Base-by-base conservation (phyloP, 2,797 vertebrate species). In the Brachyrhaphis roseni region DNA sequence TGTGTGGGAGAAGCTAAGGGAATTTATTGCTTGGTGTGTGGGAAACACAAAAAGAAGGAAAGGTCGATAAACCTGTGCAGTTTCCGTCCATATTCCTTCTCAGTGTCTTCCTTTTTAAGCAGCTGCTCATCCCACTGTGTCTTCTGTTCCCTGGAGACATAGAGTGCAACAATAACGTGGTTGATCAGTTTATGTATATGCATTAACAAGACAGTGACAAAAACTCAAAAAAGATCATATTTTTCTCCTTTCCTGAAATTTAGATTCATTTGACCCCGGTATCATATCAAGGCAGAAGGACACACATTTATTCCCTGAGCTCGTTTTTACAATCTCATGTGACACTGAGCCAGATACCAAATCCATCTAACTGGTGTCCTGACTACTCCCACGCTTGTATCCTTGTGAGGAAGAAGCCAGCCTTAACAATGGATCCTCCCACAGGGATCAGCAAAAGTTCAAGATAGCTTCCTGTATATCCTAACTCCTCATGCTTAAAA, bases 371-470 rank as follows among this genome's bases (percentile, higher is more conserved):
- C 82, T 82, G 80, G 75, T 89, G 34, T 74, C 81, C 83, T 85
- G 83, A 71, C 49, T 45, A 80, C 84, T 84, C 86, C 76, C 84
- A 89, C 46, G 66, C 84, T 74, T 80, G 11, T 78, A 87, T 84
- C 78, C 89, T 78, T 28, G 43, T 53, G 76, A 81, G 77, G 78
- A 89, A 84, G 78, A 87, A 80, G 74, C 75, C 66, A 76, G 73
- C 64, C 80, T 80, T 49, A 75, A 91, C 79, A 74, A 75, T 62
- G 47, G 82, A 79, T 82, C 88, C 72, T 77, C 82, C 86, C 79
- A 80, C 70, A 82, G 89, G 90, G 88, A 91, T 86, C 77, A 78
- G 77, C 77, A 84, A 74, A 89, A 86, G 91, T 90, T 92, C 83
- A 88, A 71, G 76, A 84, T 57, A 82, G 74, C 70, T 79, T 85